A percentile compares a stretch with the other conserved stretches of the same genome.
Evolutionary conservation across 2,888 invertebrate species (phyloP).

Genomic region (Lutraria lutraria): DNA sequence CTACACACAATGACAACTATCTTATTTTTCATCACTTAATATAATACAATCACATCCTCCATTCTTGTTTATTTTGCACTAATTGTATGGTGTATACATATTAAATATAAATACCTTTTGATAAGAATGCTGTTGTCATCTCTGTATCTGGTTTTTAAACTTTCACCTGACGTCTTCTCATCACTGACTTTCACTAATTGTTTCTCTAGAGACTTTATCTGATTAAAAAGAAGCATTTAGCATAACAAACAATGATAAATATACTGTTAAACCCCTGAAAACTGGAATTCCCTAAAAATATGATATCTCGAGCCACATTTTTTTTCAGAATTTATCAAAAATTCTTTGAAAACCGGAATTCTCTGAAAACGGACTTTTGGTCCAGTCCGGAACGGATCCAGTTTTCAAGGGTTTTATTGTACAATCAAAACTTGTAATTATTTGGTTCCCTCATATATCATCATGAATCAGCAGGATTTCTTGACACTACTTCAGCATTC

Average conservation of each 20-base stretch:
- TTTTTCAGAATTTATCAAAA: no score
- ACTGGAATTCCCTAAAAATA: no score
- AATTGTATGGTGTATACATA: background rate
- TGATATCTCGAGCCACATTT: no score
- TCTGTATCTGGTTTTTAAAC: constrained; percentile 95
- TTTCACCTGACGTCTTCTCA: constrained; percentile 93
- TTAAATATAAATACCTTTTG: constrained; percentile 87
- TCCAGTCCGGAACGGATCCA: no score
- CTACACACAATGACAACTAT: background rate
- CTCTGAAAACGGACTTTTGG: no score
- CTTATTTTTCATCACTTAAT: background rate
- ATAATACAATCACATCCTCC: background rate
- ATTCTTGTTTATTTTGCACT: background rate
- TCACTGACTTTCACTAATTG: constrained; percentile 96
- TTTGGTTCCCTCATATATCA: no score
- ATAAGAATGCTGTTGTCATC: constrained; percentile 97
- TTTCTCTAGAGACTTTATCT: constrained; percentile 97
- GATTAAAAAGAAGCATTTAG: constrained; percentile 82
- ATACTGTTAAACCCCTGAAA: no score
- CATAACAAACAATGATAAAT: background rate
- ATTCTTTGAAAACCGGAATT: no score
- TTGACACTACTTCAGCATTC: no score
- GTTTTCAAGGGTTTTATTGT: no score
- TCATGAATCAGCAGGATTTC: no score
- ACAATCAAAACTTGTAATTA: no score